Evolutionary conservation across 2,797 vertebrate genomes (phyloP).

Genomic region (Morelia viridis): DNA sequence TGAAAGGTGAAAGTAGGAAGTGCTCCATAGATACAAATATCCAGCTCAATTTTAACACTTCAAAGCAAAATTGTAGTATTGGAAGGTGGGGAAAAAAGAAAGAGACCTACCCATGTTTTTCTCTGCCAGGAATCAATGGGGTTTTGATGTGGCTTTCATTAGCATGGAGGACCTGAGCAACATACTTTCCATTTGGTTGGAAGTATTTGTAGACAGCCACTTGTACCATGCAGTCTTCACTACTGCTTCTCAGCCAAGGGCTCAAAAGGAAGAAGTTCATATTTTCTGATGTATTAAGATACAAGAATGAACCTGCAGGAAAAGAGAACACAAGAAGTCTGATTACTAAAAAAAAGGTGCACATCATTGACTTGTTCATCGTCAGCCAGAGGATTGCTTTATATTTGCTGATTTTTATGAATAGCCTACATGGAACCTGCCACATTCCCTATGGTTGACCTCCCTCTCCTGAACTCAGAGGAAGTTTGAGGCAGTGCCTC

Average conservation of each 20-base stretch:
- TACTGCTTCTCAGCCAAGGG: slow-evolving; percentile 78
- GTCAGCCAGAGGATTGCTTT: neutral
- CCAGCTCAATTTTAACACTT: neutral
- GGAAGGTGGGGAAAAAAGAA: neutral
- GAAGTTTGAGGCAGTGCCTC: neutral
- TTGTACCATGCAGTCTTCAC: slow-evolving; percentile 72
- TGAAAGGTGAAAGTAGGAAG: neutral
- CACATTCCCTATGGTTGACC: neutral
- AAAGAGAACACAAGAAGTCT: slow-evolving; percentile 37
- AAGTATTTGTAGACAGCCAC: slow-evolving; percentile 73
- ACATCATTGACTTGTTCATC: neutral
- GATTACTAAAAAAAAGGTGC: slow-evolving; percentile 1
- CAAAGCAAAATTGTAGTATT: neutral
- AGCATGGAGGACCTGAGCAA: slow-evolving; percentile 70
- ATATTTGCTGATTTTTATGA: neutral
- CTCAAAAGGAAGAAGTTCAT: slow-evolving; percentile 72
- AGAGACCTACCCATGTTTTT: slow-evolving; percentile 74
- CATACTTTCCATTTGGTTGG: slow-evolving; percentile 71
- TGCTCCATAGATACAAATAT: neutral
- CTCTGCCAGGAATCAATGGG: slow-evolving; percentile 62
- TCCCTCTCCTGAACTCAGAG: neutral
- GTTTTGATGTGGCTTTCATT: slow-evolving; percentile 70
- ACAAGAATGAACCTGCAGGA: slow-evolving; percentile 75
- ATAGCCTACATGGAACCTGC: neutral
- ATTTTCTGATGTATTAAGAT: slow-evolving; percentile 69